Conservation (phyloP, 2,113 vertebrate species). For the Potamarius usumacintae region DNA sequence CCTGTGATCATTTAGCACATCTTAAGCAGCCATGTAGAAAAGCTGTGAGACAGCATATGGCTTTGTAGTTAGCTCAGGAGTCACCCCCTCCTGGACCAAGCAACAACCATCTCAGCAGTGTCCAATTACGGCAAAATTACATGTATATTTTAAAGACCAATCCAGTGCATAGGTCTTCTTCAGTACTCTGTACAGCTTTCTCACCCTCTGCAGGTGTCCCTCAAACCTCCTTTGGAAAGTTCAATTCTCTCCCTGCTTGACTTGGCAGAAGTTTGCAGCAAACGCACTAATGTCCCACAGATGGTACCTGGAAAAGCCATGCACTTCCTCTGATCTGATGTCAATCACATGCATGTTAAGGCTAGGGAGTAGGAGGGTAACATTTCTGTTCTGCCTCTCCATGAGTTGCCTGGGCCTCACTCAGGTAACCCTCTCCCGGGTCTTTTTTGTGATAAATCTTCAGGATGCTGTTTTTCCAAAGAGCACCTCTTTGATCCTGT, state of each 20-base stretch:
- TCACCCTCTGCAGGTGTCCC: constrained; percentile 37
- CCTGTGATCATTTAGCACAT: constrained; percentile 48
- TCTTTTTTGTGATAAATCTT: constrained; percentile 45
- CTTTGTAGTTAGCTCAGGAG: constrained; percentile 48
- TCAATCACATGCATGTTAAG: constrained; percentile 52
- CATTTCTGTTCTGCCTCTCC: constrained; percentile 19
- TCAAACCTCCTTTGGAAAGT: constrained; percentile 39
- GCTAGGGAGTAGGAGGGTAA: background rate
- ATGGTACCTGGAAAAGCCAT: constrained; percentile 38
- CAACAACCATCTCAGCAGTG: constrained; percentile 9
- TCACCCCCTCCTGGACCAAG: constrained; percentile 45
- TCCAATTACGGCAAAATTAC: constrained; percentile 45
- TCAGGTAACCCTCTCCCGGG: constrained; percentile 38
- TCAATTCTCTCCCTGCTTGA: background rate
- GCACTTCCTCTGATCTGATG: constrained; percentile 48
- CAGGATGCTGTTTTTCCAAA: constrained; percentile 40
- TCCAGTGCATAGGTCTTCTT: background rate
- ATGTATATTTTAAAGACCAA: constrained; percentile 36
- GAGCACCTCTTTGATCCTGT: constrained; percentile 46
- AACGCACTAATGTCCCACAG: constrained; percentile 50
- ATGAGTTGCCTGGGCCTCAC: constrained; percentile 29
- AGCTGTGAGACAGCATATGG: constrained; percentile 45
- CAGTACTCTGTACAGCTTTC: constrained; percentile 29
- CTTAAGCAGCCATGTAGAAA: constrained; percentile 37
- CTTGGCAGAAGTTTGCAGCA: constrained; percentile 34